Evolutionary conservation across 1,140 invertebrate species (phyloP).

Genomic region (Diorhabda carinulata): DNA sequence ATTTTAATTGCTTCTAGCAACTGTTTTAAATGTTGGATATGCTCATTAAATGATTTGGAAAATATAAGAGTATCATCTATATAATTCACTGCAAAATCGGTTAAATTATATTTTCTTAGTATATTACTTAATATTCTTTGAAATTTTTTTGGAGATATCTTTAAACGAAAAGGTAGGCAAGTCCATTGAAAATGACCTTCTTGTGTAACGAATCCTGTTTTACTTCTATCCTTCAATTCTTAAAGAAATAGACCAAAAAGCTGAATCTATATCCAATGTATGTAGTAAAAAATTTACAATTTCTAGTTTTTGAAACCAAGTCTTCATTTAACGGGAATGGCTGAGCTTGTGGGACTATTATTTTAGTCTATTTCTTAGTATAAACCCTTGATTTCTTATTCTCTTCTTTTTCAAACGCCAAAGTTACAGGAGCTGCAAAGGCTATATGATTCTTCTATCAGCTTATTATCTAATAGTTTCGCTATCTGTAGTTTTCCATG

Average conservation of each 20-base stretch:
- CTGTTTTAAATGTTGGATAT: slow-evolving; percentile 34
- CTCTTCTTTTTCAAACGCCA: too few relatives aligned
- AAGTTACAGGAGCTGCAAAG: too few relatives aligned
- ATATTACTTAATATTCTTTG: slow-evolving; percentile 42
- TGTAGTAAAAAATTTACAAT: slow-evolving; percentile 15
- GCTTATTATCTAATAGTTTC: too few relatives aligned
- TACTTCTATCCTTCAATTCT: slow-evolving; percentile 39
- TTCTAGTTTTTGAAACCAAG: neutral
- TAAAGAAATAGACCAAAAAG: slow-evolving; percentile 46
- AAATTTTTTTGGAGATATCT: slow-evolving; percentile 43
- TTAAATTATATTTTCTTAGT: slow-evolving; percentile 38
- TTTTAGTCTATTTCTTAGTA: too few relatives aligned
- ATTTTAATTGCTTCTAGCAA: slow-evolving; percentile 35
- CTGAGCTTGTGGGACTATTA: too few relatives aligned
- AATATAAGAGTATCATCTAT: slow-evolving; percentile 44
- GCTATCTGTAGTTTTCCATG: too few relatives aligned
- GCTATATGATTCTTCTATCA: too few relatives aligned
- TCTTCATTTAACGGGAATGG: neutral
- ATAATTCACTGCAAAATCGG: slow-evolving; percentile 33
- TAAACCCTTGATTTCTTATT: too few relatives aligned
- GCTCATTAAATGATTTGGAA: slow-evolving; percentile 39
- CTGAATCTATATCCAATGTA: slow-evolving; percentile 44
- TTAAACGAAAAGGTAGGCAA: slow-evolving; percentile 41
- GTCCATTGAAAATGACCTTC: slow-evolving; percentile 44
- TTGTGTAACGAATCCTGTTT: slow-evolving; percentile 46